Percentiles rank a stretch among this genome's conserved stretches.
These are phyloP conservation scores for Epirrhoe tristata DNA, from an alignment of 2,888 invertebrate species.

Conservation along the genomic window DNA sequence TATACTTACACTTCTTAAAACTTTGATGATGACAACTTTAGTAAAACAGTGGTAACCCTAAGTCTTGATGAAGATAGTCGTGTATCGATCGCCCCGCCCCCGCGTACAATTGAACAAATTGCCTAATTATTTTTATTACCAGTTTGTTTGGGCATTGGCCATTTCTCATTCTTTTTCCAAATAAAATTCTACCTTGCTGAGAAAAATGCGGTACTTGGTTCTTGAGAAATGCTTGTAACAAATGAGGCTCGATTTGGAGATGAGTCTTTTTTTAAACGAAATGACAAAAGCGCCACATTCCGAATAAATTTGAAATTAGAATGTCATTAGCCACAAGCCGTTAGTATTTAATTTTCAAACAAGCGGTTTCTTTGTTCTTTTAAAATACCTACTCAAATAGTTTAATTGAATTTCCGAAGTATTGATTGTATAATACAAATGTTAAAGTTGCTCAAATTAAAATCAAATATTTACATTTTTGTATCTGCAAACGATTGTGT, in stretches of 20 bases:
- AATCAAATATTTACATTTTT: slow-evolving; percentile 39
- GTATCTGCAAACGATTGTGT: slow-evolving; percentile 36
- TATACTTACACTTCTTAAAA: neutral
- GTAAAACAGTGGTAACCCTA: slow-evolving; percentile 49
- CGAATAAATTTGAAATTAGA: slow-evolving; percentile 48
- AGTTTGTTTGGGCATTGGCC: slow-evolving; percentile 70
- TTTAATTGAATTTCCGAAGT: slow-evolving; percentile 25
- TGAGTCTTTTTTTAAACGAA: slow-evolving; percentile 4
- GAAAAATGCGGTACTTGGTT: slow-evolving; percentile 20
- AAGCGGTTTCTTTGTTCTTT: slow-evolving; percentile 42
- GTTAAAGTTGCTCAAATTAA: slow-evolving; percentile 30
- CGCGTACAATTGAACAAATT: slow-evolving; percentile 73
- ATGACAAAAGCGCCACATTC: slow-evolving; percentile 30
- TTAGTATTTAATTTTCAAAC: slow-evolving; percentile 34
- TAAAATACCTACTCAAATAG: slow-evolving; percentile 19
- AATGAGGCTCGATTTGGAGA: slow-evolving; percentile 5
- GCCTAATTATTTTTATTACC: slow-evolving; percentile 83
- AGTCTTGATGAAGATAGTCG: slow-evolving; percentile 59
- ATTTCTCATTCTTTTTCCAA: slow-evolving; percentile 68
- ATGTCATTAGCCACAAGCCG: slow-evolving; percentile 41
- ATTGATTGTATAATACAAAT: slow-evolving; percentile 20
- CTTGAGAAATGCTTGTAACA: slow-evolving; percentile 22
- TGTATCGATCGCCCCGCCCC: slow-evolving; percentile 67
- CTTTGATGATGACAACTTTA: neutral
- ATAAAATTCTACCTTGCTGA: slow-evolving; percentile 53